Base-by-base conservation (phyloP, 2,888 invertebrate genomes). In the Lordiphosa fenestrarum region DNA sequence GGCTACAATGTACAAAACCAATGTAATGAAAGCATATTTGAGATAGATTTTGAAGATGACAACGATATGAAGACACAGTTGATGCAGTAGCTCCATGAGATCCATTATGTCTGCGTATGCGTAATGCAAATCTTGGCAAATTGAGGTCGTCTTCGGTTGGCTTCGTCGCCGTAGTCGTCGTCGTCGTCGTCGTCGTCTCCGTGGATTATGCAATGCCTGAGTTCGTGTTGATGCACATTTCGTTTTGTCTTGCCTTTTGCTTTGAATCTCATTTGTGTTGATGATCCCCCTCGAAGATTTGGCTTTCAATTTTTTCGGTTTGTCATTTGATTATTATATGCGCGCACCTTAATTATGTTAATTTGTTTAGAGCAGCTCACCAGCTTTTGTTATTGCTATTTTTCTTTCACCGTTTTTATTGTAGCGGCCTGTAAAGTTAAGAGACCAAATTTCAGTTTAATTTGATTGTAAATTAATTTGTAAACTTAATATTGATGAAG, bases 31-130 rank as follows among this genome's bases (percentile, higher is more conserved):
- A 9, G 75, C 86, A 25, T 89, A 87, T 67, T 88, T 88, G 3
- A 89, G 21, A 64, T 89, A 89, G 56, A 89, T 86, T 57, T 68
- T 84, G 0, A 85, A 75, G 53, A 89, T 87, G 52, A 77, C 83
- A 52, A 77, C 47, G 48, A 88, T 60, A 58, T 85, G 69, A 10
- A 65, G 40, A 35, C 69, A 56, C 35, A 84, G 48, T 50, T 61
- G 71, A 41, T 68, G 67, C 52, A 83, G 64, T 59, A 76, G 64
- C 46, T 83, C 76, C 67, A 77, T 61, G 15, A 56, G 54, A 35
- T 80, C 64, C 80, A 77, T 77, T 6, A 12, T 4, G 47, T 19
- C 9, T 65, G 73, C 73, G 71, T 73, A 74, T 70, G 62, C 68
- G 62, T 44, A 52, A 66, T 69, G 62, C 42, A 61, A 60, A 56